Conservation (phyloP, 2,797 vertebrate species). For the Micromesistius poutassou region DNA sequence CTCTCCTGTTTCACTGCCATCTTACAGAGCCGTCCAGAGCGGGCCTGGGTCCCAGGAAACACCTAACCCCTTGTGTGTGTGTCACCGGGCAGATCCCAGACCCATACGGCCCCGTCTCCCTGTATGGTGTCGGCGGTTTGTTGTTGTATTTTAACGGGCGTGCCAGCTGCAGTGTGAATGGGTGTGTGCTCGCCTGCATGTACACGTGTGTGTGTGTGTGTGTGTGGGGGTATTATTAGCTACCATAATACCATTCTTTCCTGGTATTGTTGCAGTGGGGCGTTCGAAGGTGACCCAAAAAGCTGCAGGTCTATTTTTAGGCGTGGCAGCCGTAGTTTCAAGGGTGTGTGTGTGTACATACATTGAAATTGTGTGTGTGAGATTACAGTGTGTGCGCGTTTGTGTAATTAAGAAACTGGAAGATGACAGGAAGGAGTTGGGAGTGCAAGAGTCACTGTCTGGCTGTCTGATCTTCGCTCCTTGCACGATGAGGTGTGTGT, state of each 20-base stretch:
- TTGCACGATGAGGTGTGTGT: neutral
- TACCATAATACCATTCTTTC: conserved; percentile 53
- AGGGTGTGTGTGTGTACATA: conserved; percentile 15
- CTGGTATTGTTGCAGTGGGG: conserved; percentile 66
- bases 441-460: neutral
- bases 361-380: neutral
- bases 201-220: conserved; percentile 2
- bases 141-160: conserved; percentile 20
- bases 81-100: neutral
- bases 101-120: neutral
- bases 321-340: conserved; percentile 42
- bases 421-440: neutral
- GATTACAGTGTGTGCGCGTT: neutral
- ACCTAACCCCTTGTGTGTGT: conserved; percentile 29
- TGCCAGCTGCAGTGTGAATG: conserved; percentile 18
- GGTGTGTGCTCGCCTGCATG: neutral
- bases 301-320: conserved; percentile 61
- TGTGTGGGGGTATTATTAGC: conserved; percentile 57
- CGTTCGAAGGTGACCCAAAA: conserved; percentile 60
- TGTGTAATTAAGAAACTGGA: neutral
- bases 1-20: conserved; percentile 36
- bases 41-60: conserved; percentile 30
- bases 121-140: neutral
- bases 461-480: neutral
- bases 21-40: conserved; percentile 15